phyloP scores from a whole-genome alignment of 2,888 invertebrate genomes.

The Drosophila seclusa region DNA sequence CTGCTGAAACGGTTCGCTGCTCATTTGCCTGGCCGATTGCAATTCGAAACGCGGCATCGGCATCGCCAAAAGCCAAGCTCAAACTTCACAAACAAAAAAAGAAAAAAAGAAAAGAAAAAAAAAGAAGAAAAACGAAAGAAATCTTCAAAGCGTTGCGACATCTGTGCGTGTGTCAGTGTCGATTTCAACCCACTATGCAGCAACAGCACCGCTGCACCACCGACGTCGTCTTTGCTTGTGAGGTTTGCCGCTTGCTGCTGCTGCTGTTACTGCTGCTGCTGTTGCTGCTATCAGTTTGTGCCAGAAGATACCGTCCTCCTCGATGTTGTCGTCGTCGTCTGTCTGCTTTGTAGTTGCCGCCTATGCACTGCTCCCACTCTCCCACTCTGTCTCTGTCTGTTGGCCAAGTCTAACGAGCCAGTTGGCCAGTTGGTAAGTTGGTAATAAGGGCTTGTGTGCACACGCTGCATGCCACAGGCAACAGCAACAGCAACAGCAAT shows the following conservation, averaged over 20 bases:
- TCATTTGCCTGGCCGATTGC: constrained; percentile 75
- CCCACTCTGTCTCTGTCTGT: neutral
- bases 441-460: constrained; percentile 48
- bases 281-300: constrained; percentile 66
- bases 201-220: constrained; percentile 20
- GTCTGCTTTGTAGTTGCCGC: constrained; percentile 72
- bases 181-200: constrained; percentile 63
- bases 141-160: constrained; percentile 54
- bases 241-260: constrained; percentile 65
- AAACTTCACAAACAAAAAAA: constrained; percentile 44
- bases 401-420: constrained; percentile 54
- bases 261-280: neutral
- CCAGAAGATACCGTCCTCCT: constrained; percentile 66
- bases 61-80: constrained; percentile 60
- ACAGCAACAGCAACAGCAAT: constrained; percentile 31
- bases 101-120: constrained; percentile 3
- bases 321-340: constrained; percentile 52
- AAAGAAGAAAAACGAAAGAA: constrained; percentile 5
- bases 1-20: constrained; percentile 44
- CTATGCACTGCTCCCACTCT: constrained; percentile 34
- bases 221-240: constrained; percentile 33
- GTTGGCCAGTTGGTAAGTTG: constrained; percentile 52
- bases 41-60: constrained; percentile 69
- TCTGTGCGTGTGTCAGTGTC: constrained; percentile 64
- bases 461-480: constrained; percentile 46